Percentiles rank a stretch among this genome's conserved stretches.
phyloP scores from a whole-genome alignment of 1,140 invertebrate genomes.

The Belonocnema kinseyi region DNA sequence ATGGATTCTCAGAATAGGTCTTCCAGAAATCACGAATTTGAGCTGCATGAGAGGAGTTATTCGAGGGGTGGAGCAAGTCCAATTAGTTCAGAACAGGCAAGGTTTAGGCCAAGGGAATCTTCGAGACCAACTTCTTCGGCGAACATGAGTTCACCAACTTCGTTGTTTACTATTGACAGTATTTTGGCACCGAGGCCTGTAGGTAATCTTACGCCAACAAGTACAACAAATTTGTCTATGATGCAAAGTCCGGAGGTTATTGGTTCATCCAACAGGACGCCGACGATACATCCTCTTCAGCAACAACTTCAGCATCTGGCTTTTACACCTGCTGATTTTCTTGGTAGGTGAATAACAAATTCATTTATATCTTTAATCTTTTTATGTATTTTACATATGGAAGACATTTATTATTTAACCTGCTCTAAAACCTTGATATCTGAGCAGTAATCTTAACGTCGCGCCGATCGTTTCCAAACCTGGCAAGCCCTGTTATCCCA shows the following conservation, averaged over 20 bases:
- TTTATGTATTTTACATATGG: constrained; percentile 1
- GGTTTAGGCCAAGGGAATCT: constrained; percentile 49
- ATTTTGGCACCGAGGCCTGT: constrained; percentile 81
- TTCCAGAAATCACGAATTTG: constrained; percentile 47
- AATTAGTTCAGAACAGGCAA: constrained; percentile 44
- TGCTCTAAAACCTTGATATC: too few species aligned
- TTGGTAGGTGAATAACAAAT: constrained; percentile 78
- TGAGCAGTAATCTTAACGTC: too few species aligned
- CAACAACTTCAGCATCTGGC: constrained; percentile 78
- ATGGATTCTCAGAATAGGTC: constrained; percentile 45
- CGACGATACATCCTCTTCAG: constrained; percentile 67
- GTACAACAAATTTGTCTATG: constrained; percentile 45
- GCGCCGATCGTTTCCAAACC: too few species aligned
- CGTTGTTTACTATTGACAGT: constrained; percentile 88
- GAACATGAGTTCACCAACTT: constrained; percentile 77
- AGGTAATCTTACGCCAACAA: constrained; percentile 56
- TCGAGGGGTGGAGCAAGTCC: constrained; percentile 56
- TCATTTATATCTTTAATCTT: background rate
- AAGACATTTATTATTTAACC: background rate
- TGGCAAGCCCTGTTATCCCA: too few species aligned
- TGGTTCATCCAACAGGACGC: constrained; percentile 69
- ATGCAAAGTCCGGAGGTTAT: constrained; percentile 63
- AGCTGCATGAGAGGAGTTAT: constrained; percentile 47
- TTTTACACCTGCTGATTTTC: constrained; percentile 82
- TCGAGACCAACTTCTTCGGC: constrained; percentile 66